These are phyloP conservation scores for Xenotilapia longispinis DNA, from an alignment of 2,113 vertebrate genomes.

Conservation along the genomic window DNA sequence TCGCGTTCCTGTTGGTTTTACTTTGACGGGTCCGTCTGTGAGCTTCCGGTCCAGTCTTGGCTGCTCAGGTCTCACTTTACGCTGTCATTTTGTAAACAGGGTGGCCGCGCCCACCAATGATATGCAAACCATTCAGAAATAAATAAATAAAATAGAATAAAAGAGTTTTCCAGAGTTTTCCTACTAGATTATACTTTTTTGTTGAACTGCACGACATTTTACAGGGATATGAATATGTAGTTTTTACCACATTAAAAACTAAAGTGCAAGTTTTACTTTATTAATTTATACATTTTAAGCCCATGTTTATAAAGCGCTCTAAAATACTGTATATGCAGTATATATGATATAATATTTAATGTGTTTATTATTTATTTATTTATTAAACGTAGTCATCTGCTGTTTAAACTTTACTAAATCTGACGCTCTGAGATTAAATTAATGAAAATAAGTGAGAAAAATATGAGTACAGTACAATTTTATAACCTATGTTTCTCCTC, in stretches of 20 bases:
- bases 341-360: background rate
- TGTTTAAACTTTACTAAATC: background rate
- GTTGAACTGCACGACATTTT: background rate
- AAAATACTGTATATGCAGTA: background rate
- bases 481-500: background rate
- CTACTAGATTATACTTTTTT: background rate
- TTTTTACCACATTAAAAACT: background rate
- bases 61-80: background rate
- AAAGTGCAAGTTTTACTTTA: background rate
- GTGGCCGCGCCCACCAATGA: background rate
- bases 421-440: background rate
- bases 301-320: background rate
- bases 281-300: background rate
- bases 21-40: background rate
- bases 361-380: background rate
- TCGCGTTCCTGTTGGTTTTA: background rate
- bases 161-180: background rate
- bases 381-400: background rate
- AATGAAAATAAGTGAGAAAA: fast-evolving
- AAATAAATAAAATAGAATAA: background rate
- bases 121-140: background rate
- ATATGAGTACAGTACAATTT: background rate
- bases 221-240: fast-evolving
- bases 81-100: background rate
- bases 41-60: background rate